A percentile compares a stretch with the other conserved stretches of the same genome.
Evolutionary conservation across 2,797 vertebrate genomes (phyloP).

Genomic region (Melanotaenia parkinsoni): DNA sequence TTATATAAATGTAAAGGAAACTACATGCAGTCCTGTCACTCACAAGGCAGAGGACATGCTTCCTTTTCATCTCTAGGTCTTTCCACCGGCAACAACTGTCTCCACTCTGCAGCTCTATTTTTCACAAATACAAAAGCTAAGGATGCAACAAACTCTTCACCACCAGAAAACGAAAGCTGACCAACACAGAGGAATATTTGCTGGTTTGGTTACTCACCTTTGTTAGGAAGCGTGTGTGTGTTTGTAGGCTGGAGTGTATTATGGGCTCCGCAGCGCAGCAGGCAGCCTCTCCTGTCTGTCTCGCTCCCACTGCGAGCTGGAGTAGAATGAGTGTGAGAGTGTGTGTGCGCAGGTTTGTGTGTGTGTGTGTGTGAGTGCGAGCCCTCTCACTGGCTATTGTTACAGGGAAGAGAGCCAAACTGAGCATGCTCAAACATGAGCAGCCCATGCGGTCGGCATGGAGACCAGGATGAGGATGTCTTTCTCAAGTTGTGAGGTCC

Average conservation of each 20-base stretch:
- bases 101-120: slow-evolving; percentile 15
- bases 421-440: slow-evolving; percentile 83
- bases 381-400: slow-evolving; percentile 83
- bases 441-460: slow-evolving; percentile 79
- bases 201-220: slow-evolving; percentile 60
- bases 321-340: slow-evolving; percentile 53
- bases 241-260: slow-evolving; percentile 28
- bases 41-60: slow-evolving; percentile 65
- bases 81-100: slow-evolving; percentile 37
- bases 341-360: not conserved
- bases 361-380: slow-evolving; percentile 32
- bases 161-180: not conserved
- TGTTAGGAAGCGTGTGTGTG: slow-evolving; percentile 35
- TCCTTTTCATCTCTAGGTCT: slow-evolving; percentile 39
- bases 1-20: not conserved
- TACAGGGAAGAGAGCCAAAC: slow-evolving; percentile 74
- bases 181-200: not conserved
- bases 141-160: slow-evolving; percentile 20
- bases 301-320: slow-evolving; percentile 70
- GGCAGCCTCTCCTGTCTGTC: slow-evolving; percentile 66
- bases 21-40: slow-evolving; percentile 28
- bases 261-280: slow-evolving; percentile 55
- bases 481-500: slow-evolving; percentile 57
- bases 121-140: slow-evolving; percentile 6
- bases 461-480: slow-evolving; percentile 79